Evolutionary conservation across 2,113 vertebrate genomes (phyloP).

Genomic region (Ptilorrhoa leucosticta): DNA sequence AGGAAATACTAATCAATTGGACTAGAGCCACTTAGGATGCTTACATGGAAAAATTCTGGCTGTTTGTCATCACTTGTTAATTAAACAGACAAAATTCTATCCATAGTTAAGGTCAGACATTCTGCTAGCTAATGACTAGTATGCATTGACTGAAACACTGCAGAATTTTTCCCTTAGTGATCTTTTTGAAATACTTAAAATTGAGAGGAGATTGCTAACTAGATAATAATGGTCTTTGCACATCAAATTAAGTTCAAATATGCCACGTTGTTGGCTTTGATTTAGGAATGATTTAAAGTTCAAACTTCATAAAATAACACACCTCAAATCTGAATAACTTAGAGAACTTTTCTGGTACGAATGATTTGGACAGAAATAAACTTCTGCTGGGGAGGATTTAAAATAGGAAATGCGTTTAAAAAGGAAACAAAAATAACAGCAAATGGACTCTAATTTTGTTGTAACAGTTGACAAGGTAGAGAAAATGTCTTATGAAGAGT

Average conservation of each 20-base stretch:
- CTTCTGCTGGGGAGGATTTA: not conserved
- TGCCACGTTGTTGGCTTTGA: not conserved
- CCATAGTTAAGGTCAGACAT: not conserved
- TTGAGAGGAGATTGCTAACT: not conserved
- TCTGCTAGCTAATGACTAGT: not conserved
- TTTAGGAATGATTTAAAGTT: conserved; percentile 1
- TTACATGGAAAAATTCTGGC: not conserved
- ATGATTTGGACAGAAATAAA: not conserved
- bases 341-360: not conserved
- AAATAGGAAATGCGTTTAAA: not conserved
- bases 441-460: not conserved
- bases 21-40: not conserved
- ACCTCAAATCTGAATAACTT: not conserved
- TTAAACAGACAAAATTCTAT: not conserved
- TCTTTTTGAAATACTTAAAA: not conserved
- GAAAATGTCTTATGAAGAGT: not conserved
- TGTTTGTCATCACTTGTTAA: not conserved
- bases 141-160: not conserved
- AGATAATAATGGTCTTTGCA: not conserved
- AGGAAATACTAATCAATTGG: not conserved
- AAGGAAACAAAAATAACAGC: not conserved
- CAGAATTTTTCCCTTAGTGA: not conserved
- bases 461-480: not conserved
- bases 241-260: not conserved
- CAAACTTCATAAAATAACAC: not conserved